A percentile compares a stretch with the other conserved stretches of the same genome.
phyloP scores from a whole-genome alignment of 1,140 invertebrate species.

The Polyergus mexicanus region DNA sequence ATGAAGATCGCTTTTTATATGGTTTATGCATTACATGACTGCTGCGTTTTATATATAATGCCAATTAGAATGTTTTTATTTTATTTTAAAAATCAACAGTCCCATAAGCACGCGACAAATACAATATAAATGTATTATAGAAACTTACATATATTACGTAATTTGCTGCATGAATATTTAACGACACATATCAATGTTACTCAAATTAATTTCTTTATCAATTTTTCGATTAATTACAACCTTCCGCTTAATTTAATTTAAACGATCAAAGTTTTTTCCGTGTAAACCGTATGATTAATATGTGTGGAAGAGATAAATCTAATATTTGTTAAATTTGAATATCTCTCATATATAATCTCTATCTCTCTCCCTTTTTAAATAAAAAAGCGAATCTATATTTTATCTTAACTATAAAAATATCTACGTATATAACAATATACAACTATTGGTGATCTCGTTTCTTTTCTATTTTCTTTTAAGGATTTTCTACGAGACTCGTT shows the following conservation, averaged over 20 bases:
- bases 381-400: background rate
- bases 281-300: too few species aligned
- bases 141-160: constrained; percentile 22
- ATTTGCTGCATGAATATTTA: constrained; percentile 9
- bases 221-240: background rate
- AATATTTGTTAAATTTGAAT: background rate
- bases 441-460: background rate
- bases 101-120: background rate
- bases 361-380: too few species aligned
- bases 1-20: background rate
- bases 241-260: background rate
- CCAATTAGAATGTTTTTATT: constrained; percentile 18
- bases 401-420: background rate
- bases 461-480: background rate
- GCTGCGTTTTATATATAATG: constrained; percentile 14
- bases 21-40: constrained; percentile 6
- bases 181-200: background rate
- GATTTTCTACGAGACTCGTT: constrained; percentile 7
- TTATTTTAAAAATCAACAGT: constrained; percentile 25
- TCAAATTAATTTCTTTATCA: background rate
- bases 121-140: background rate
- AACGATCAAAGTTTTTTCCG: background rate
- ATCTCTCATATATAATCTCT: too few species aligned
- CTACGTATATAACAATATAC: background rate
- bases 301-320: background rate